phyloP scores from a whole-genome alignment of 2,113 vertebrate species.

The Trematomus loennbergii region DNA sequence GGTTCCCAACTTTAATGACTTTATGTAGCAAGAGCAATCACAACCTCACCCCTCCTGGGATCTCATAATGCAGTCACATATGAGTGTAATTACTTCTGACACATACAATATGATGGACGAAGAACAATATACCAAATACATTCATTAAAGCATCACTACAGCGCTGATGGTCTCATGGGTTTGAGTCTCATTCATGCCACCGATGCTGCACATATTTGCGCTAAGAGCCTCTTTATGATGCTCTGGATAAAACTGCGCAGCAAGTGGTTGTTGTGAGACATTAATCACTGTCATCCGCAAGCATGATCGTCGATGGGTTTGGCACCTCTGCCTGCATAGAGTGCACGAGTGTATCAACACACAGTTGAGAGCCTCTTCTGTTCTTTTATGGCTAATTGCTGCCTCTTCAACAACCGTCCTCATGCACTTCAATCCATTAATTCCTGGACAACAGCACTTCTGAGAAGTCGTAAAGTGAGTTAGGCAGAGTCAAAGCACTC shows the following conservation, averaged over 20 bases:
- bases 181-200: conserved; percentile 22
- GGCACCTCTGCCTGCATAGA: conserved; percentile 34
- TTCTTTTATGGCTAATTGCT: conserved; percentile 70
- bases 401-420: conserved; percentile 61
- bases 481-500: conserved; percentile 75
- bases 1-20: background rate
- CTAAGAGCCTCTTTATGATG: conserved; percentile 38
- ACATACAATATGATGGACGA: background rate
- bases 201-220: conserved; percentile 38
- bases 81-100: conserved; percentile 26
- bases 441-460: conserved; percentile 72
- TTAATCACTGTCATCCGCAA: conserved; percentile 52
- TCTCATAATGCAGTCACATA: conserved; percentile 37
- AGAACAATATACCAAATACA: conserved; percentile 24
- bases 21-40: conserved; percentile 18
- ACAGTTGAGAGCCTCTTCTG: conserved; percentile 53
- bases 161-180: conserved; percentile 6
- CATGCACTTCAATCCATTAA: conserved; percentile 72
- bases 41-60: conserved; percentile 13
- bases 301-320: conserved; percentile 40
- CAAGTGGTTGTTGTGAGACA: conserved; percentile 31
- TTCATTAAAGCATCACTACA: conserved; percentile 24
- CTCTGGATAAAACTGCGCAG: conserved; percentile 32
- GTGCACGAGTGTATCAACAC: conserved; percentile 38
- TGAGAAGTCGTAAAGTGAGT: conserved; percentile 76